These are phyloP conservation scores for Drosophila hamatofila DNA, from an alignment of 2,888 invertebrate genomes.

Conservation along the genomic window DNA sequence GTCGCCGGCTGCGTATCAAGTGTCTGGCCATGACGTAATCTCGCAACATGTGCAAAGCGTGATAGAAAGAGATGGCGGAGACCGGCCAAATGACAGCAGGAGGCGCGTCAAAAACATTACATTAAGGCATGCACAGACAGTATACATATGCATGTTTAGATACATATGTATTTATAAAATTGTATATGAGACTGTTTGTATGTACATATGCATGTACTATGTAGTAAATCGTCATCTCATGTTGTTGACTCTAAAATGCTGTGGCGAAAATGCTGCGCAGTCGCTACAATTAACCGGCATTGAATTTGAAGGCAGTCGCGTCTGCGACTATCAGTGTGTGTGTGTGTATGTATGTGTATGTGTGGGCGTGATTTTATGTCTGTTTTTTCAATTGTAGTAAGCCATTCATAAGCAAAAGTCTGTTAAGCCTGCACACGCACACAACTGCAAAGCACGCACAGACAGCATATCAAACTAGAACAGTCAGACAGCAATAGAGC, in stretches of 20 bases:
- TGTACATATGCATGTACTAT: not conserved
- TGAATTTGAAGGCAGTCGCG: constrained; percentile 76
- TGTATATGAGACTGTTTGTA: not conserved
- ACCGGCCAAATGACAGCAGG: constrained; percentile 15
- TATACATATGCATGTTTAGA: not conserved
- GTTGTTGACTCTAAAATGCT: constrained; percentile 46
- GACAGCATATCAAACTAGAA: constrained; percentile 25
- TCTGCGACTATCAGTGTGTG: constrained; percentile 1
- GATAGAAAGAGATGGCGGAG: constrained; percentile 15
- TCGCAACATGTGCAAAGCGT: constrained; percentile 36
- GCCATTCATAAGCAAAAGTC: constrained; percentile 59
- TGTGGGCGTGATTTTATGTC: constrained; percentile 42
- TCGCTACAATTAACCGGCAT: constrained; percentile 70
- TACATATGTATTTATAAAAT: not conserved
- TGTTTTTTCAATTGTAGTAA: constrained; percentile 33
- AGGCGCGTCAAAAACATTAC: constrained; percentile 50
- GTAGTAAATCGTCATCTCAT: constrained; percentile 21
- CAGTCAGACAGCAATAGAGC: not conserved
- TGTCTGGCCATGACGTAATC: constrained; percentile 71
- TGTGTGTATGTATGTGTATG: not conserved
- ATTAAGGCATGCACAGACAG: not conserved
- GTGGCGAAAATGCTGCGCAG: constrained; percentile 42
- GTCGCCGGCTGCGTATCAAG: constrained; percentile 62
- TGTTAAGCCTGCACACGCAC: constrained; percentile 39
- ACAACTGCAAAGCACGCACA: constrained; percentile 15